A percentile compares a stretch with the other conserved stretches of the same genome.
These are phyloP conservation scores for Tapirus indicus DNA, from an alignment of 2,797 vertebrate genomes.

Conservation along the genomic window DNA sequence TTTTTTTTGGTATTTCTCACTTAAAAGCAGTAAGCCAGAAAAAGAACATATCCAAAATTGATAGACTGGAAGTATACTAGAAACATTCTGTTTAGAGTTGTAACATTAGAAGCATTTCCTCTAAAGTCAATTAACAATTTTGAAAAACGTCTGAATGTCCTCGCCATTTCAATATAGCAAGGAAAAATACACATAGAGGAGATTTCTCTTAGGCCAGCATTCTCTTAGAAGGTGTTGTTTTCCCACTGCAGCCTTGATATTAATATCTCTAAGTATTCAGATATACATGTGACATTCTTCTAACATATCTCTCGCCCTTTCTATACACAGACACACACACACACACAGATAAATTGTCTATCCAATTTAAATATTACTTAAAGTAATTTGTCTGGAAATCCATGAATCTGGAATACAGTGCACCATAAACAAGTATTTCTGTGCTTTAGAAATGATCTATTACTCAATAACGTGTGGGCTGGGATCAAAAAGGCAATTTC, in stretches of 20 bases:
- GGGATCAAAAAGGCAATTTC: not conserved
- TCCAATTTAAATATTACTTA: not conserved
- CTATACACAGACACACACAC: not conserved
- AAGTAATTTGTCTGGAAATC: not conserved
- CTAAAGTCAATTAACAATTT: slow-evolving; percentile 9
- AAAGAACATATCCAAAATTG: not conserved
- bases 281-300: not conserved
- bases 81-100: not conserved
- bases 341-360: not conserved
- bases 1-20: not conserved
- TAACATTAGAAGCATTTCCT: not conserved
- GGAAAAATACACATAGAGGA: not conserved
- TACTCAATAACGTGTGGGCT: not conserved
- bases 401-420: not conserved
- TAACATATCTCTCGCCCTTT: not conserved
- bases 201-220: not conserved
- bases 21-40: not conserved
- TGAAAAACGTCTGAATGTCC: not conserved
- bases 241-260: not conserved
- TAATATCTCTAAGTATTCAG: not conserved
- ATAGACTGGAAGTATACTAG: not conserved
- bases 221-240: not conserved
- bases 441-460: not conserved
- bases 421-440: not conserved
- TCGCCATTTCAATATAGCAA: not conserved